phyloP scores from a whole-genome alignment of 2,797 vertebrate genomes.

The Tauraco hartlaubi region DNA sequence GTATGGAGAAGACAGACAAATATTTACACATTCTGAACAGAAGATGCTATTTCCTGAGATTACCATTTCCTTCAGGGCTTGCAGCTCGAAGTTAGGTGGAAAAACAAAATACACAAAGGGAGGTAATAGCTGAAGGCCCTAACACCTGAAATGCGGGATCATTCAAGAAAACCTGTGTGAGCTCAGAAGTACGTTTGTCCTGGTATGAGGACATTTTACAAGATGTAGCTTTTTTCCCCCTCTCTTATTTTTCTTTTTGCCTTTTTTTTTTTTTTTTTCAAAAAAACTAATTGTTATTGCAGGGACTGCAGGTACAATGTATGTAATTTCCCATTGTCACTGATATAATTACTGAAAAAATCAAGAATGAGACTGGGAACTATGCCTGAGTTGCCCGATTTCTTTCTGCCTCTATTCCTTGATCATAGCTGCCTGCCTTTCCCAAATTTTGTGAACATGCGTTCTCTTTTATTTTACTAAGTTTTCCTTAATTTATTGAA shows the following conservation, averaged over 20 bases:
- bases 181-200: not conserved
- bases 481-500: not conserved
- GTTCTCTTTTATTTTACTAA: not conserved
- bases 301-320: not conserved
- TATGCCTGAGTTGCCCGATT: not conserved
- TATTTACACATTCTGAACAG: not conserved
- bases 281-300: too few species aligned
- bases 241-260: not conserved
- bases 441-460: not conserved
- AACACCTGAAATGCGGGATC: not conserved
- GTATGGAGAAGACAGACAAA: not conserved
- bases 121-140: not conserved
- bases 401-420: not conserved
- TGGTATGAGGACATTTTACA: not conserved
- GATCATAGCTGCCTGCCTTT: not conserved
- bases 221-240: not conserved
- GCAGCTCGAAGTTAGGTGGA: not conserved
- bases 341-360: not conserved
- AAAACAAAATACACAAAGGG: not conserved
- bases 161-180: not conserved
- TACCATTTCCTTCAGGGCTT: not conserved
- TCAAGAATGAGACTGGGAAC: not conserved
- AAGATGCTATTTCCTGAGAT: not conserved
- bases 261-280: not conserved
- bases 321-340: not conserved